phyloP scores from a whole-genome alignment of 2,797 vertebrate genomes.

The Sebastes itinus region DNA sequence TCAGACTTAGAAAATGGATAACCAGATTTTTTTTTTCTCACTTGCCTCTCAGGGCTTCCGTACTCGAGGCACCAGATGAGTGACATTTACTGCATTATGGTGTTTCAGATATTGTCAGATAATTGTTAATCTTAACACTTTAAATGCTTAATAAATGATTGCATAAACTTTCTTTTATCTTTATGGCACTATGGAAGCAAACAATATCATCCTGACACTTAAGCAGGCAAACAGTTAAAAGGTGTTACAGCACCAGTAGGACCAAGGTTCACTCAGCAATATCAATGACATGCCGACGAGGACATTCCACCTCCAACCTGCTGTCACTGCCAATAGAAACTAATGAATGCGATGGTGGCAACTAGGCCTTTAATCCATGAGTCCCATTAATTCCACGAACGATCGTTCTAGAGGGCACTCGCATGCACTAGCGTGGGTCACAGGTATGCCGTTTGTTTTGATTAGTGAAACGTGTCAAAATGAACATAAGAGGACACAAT shows the following conservation, averaged over 20 bases:
- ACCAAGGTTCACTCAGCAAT: background rate
- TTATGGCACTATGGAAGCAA: background rate
- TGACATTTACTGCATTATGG: slow-evolving; percentile 13
- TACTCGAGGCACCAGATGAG: slow-evolving; percentile 23
- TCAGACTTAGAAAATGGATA: background rate
- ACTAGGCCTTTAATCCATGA: background rate
- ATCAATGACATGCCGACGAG: background rate
- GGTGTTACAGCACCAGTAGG: background rate
- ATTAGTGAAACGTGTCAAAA: background rate
- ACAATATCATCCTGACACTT: background rate
- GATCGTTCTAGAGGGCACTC: background rate
- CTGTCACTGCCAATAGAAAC: background rate
- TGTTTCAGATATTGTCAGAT: background rate
- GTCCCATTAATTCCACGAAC: background rate
- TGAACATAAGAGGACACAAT: background rate
- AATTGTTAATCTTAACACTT: background rate
- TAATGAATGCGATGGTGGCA: background rate
- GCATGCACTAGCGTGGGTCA: background rate
- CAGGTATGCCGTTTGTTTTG: background rate
- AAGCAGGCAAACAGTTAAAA: background rate
- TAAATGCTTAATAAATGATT: slow-evolving; percentile 33
- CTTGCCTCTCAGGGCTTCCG: background rate
- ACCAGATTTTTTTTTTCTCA: background rate
- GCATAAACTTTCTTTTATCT: slow-evolving; percentile 44
- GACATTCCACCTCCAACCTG: background rate